Evolutionary conservation across 1,140 invertebrate species (phyloP), one percentile per base, ranked within the genome.

Genomic region (Scylla paramamosain): DNA sequence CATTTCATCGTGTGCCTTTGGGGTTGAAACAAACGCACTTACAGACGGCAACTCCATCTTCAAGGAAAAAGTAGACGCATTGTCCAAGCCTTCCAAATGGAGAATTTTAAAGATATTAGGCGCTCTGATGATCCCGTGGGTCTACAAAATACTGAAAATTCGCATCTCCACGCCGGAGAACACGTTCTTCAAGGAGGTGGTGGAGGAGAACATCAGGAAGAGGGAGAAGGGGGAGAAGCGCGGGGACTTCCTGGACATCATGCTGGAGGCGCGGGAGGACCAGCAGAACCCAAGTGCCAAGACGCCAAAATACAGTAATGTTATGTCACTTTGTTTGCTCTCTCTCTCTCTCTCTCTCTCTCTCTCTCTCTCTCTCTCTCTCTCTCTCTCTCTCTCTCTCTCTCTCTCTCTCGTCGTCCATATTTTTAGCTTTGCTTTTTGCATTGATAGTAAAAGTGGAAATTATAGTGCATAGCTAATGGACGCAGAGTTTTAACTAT

Each of bases 1-100:
- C 0, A 97, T 97, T 52, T 97, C 97, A 7, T 96, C 96, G 32
- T 97, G 97, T 91, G 97, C 97, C n/a, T 97, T 97, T 96, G 97
- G 97, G 8, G 96, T 97, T 7, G 96, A 97, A 31, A 96, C 95
- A 8, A 95, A 96, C 28, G 91, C 94, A 0, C 96, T 96, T 25
- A 28, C 59, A 0, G 91, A 95, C 0, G 83, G 95, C 28, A 77
- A 96, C 20, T 95, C 96, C 0, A n/a, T 83, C n/a, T 96, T 97
- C 91, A 20, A 91, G 0, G 25, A 96, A 29, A 95, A 96, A 32
- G 96, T 92, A 29, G 67, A 29, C 0, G n/a, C 95, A 28, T 0
- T 96, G 29, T 20, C 67, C 16, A n/a, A 0, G 52, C 10, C 10
- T 7, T 77, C 67, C 25, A 3, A 0, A 1, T 77, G 67, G 67